Conservation (phyloP, 2,888 invertebrate genomes). For the Linyphia triangularis region DNA sequence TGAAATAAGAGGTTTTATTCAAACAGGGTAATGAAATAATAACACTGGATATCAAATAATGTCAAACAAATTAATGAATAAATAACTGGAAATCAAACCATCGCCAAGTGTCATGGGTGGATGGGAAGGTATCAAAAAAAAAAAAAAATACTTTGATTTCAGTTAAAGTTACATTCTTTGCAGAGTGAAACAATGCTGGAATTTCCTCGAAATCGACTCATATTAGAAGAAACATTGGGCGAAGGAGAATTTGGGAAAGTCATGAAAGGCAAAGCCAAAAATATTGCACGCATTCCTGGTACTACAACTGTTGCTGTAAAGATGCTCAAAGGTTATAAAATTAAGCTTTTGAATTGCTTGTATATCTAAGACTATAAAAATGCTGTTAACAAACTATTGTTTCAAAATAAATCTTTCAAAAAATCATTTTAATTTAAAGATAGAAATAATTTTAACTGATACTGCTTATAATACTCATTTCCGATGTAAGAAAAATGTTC, state of each 20-base stretch:
- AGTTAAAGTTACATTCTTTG: neutral
- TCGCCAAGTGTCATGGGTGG: neutral
- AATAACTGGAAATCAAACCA: neutral
- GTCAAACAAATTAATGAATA: neutral
- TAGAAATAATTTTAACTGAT: no score
- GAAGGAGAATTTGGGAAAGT: slow-evolving; percentile 92
- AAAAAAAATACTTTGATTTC: neutral
- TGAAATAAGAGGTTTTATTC: no score
- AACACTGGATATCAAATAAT: no score
- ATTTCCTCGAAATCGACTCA: slow-evolving; percentile 85
- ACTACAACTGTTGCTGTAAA: slow-evolving; percentile 89
- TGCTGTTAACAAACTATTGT: no score
- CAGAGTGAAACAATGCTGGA: slow-evolving; percentile 82
- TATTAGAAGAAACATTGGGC: slow-evolving; percentile 86
- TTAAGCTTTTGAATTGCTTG: no score
- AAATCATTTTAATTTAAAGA: no score
- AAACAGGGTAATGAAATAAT: no score
- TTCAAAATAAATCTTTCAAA: no score
- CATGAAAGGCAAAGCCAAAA: slow-evolving; percentile 85
- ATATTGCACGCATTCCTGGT: slow-evolving; percentile 83
- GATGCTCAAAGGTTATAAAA: slow-evolving; percentile 82
- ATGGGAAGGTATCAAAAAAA: neutral
- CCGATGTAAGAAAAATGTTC: no score
- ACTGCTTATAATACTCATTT: no score
- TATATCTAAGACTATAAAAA: no score